Base-by-base conservation (phyloP, 2,797 vertebrate genomes). In the Malurus leucopterus region DNA sequence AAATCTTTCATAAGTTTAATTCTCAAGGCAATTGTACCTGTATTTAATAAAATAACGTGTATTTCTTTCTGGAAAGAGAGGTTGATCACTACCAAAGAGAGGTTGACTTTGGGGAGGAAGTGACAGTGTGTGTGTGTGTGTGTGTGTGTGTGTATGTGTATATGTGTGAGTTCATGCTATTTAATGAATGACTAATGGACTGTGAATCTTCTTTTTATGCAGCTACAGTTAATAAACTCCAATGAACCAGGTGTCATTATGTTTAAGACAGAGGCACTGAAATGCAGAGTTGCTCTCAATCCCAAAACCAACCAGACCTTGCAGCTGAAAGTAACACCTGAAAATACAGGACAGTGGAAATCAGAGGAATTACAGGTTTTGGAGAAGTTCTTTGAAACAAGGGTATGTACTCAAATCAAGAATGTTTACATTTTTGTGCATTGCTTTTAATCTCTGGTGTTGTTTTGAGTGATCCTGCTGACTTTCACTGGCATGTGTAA, bases 161-260 rank as follows among this genome's bases (percentile, higher is more conserved):
- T 78, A 38, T 64, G 23, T 44, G 54, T 32, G 53, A 14, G 19
- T 34, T 79, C 13, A 7, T 84, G 20, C 18, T 58, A 7, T 51
- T 82, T 93, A 68, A 55, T 15, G 1, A 91, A 34, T 57, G 9
- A 43, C 41, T 69, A 32, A 86, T 78, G 57, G 57, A 72, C 74
- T 81, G 27, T 21, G 6, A 59, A 58, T 64, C 76, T 95, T 65
- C 36, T 91, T 69, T 91, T 93, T 77, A 34, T 96, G 19, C 89
- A 99, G 99, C 96, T 99, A 84, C 98, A 99, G 87, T 98, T 99
- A 57, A 98, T 99, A 86, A 99, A 99, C 97, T 99, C 99, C 78
- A 99, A 99, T 34, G 99, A 99, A 96, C 99, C 99, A 3, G 99
- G 99, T 27, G 99, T 99, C 55, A 99, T 99, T 95, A 99, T 99